A percentile compares a stretch with the other conserved stretches of the same genome.
These are phyloP conservation scores for Lepidurus packardi DNA, from an alignment of 1,140 invertebrate genomes.

Conservation along the genomic window DNA sequence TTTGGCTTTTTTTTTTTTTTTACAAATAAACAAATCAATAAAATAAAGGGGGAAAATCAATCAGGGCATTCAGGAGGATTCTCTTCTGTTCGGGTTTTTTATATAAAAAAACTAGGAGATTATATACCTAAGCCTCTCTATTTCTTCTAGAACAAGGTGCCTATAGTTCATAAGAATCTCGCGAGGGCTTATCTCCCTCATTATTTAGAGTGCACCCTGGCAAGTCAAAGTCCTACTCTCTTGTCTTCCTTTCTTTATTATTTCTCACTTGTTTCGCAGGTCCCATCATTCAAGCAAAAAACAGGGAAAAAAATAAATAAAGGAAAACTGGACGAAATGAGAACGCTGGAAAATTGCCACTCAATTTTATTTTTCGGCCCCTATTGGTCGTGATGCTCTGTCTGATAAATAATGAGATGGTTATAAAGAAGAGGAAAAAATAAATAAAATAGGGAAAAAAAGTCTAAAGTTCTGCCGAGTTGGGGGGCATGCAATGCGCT, in stretches of 20 bases:
- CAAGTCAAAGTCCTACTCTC: constrained; percentile 8
- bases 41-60: neutral
- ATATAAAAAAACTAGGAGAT: neutral
- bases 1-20: too few relatives aligned
- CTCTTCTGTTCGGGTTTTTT: neutral
- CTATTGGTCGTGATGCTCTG: neutral
- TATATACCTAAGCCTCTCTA: constrained; percentile 4
- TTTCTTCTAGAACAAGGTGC: constrained; percentile 15
- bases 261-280: constrained; percentile 5
- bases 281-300: neutral
- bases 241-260: neutral
- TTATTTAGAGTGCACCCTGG: constrained; percentile 17
- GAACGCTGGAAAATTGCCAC: constrained; percentile 18
- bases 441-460: neutral
- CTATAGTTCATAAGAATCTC: constrained; percentile 14
- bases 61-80: neutral
- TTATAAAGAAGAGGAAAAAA: neutral
- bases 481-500: too few relatives aligned
- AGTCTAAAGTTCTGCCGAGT: neutral
- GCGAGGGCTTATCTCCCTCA: constrained; percentile 5
- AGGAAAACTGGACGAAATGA: constrained; percentile 1
- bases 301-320: too few relatives aligned
- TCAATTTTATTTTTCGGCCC: neutral
- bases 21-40: too few relatives aligned
- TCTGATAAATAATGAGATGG: neutral